These are phyloP conservation scores for Rousettus leschenaultii DNA, from an alignment of 2,113 vertebrate genomes.

Conservation along the genomic window DNA sequence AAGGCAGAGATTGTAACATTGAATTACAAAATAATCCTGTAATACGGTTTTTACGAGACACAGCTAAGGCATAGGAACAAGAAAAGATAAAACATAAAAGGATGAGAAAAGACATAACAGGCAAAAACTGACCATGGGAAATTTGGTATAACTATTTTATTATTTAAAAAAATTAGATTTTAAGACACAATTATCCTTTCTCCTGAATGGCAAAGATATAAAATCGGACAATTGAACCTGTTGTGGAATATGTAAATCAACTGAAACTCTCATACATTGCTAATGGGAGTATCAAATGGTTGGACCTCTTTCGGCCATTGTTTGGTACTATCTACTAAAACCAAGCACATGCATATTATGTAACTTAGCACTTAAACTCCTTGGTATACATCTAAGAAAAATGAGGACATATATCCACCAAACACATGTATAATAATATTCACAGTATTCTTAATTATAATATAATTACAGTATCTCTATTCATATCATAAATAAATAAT, in stretches of 20 bases:
- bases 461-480: background rate
- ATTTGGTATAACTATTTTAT: background rate
- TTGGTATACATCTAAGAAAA: background rate
- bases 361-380: background rate
- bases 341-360: background rate
- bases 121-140: background rate
- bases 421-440: background rate
- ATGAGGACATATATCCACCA: background rate
- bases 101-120: background rate
- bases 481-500: background rate
- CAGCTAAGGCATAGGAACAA: background rate
- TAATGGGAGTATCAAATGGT: background rate
- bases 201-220: background rate
- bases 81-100: background rate
- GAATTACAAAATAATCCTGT: background rate
- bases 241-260: background rate
- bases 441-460: background rate
- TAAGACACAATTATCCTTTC: background rate
- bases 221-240: background rate
- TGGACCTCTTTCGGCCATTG: background rate
- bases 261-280: background rate
- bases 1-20: background rate
- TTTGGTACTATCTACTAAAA: background rate
- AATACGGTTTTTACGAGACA: background rate
- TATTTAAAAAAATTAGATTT: background rate